Base-by-base conservation (phyloP, 2,797 vertebrate genomes). In the Sebastes melanostomus region DNA sequence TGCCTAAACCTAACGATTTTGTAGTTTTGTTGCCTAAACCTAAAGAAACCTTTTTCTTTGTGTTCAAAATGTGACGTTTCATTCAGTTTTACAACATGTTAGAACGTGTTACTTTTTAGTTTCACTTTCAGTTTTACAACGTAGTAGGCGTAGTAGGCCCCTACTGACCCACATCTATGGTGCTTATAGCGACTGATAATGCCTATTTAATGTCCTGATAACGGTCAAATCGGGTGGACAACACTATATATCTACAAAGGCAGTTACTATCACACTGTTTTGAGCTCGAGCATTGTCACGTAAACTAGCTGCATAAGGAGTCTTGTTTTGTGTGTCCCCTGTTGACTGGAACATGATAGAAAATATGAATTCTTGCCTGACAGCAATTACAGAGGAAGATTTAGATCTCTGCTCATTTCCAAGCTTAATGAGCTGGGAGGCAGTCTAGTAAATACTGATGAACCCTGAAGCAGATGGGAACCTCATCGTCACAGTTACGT, bases 361-460 rank as follows among this genome's bases (percentile, higher is more conserved):
- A 88, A 88, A 82, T 75, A 85, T 54, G 1, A 77, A 81, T 83
- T 80, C 62, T 67, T 73, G 65, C 62, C 85, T 32, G 20, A 71
- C 60, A 84, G 78, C 29, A 81, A 89, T 90, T 89, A 78, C 72
- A 56, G 59, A 46, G 59, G 71, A 82, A 74, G 69, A 86, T 84
- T 81, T 82, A 71, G 38, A 78, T n/a, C 52, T 63, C 54, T 76
- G 80, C 80, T 86, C 83, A 75, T 91, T 88, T 72, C 71, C 74
- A 42, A 70, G 73, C 75, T 75, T 92, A 92, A 91, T 93, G 87
- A 92, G 73, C 89, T 81, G 80, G 81, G 80, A 76, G 82, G 82
- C 78, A 80, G 83, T 25, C 9, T 10, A 78, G 84, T 90, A 90
- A 93, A 92, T 80, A 92, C 60, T 59, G 76, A 78, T 84, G 76